These are phyloP conservation scores for Telmatherina bonti DNA, from an alignment of 2,797 vertebrate species.

Conservation along the genomic window DNA sequence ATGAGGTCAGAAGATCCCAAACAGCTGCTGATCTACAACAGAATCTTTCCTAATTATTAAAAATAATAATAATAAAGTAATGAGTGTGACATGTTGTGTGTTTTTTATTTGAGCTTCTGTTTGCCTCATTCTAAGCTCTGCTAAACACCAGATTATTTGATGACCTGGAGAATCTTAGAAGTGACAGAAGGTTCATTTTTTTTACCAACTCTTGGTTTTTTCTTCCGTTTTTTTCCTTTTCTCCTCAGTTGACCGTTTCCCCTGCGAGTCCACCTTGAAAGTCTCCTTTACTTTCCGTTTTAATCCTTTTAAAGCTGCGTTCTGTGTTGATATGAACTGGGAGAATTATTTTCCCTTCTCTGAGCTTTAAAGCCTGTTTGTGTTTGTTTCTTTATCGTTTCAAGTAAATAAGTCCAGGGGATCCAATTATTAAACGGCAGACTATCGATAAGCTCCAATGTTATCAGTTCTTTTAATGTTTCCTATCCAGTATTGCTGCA, in stretches of 20 bases:
- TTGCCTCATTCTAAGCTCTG: no score
- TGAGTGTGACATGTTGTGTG: no score
- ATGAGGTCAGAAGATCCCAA: no score
- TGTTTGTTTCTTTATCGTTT: background rate
- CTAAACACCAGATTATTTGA: no score
- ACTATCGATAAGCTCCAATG: background rate
- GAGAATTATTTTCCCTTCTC: background rate
- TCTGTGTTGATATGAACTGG: background rate
- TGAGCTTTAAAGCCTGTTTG: background rate
- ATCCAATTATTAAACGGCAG: background rate
- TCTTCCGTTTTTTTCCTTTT: background rate
- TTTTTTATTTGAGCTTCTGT: no score
- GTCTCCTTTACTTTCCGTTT: background rate
- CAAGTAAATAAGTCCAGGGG: background rate
- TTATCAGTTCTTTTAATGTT: background rate
- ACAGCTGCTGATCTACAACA: no score
- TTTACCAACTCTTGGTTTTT: no score
- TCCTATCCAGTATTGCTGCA: background rate
- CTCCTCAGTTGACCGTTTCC: background rate
- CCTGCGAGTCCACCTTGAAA: background rate
- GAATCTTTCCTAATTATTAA: no score
- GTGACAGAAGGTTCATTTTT: no score
- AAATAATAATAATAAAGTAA: no score
- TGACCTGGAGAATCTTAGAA: no score
- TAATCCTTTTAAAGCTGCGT: background rate